Percentiles rank a stretch among this genome's conserved stretches.
These are phyloP conservation scores for Eufriesea mexicana DNA, from an alignment of 1,140 invertebrate species.

Conservation along the genomic window DNA sequence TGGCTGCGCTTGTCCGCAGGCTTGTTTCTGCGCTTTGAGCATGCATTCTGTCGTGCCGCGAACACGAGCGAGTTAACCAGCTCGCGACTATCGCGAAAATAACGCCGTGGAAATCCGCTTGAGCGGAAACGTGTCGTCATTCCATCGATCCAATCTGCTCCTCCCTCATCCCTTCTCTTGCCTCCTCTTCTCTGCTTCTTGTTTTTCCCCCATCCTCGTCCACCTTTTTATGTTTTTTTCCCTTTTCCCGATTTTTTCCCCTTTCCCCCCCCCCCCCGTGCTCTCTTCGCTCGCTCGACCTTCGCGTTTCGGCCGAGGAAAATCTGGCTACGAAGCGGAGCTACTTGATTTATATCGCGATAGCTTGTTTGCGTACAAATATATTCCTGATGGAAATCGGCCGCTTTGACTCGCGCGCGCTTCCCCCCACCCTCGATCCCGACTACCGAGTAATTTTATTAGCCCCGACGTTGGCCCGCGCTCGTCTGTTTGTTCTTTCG, in stretches of 20 bases:
- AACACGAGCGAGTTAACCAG: constrained; percentile 58
- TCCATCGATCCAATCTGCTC: constrained; percentile 48
- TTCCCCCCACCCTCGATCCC: neutral
- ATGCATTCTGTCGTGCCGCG: constrained; percentile 52
- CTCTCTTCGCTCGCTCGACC: neutral
- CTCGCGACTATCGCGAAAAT: constrained; percentile 65
- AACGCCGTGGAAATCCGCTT: constrained; percentile 62
- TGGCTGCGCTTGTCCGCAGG: constrained; percentile 58
- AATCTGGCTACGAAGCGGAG: constrained; percentile 3
- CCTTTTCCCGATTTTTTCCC: neutral
- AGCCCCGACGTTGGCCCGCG: neutral
- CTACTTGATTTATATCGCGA: constrained; percentile 45
- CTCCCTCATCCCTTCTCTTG: no score
- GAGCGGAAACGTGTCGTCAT: constrained; percentile 57
- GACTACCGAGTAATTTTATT: constrained; percentile 14
- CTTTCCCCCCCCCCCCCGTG: neutral
- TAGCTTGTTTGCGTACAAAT: constrained; percentile 28
- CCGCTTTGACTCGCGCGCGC: neutral
- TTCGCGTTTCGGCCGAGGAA: constrained; percentile 17
- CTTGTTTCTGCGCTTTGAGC: constrained; percentile 64
- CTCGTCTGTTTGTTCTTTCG: neutral
- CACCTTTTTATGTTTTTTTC: neutral
- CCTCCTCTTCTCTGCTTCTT: neutral
- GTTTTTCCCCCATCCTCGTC: no score
- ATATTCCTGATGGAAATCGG: constrained; percentile 38